Base-by-base conservation (phyloP, 1,140 invertebrate genomes). In the Euwallacea fornicatus region DNA sequence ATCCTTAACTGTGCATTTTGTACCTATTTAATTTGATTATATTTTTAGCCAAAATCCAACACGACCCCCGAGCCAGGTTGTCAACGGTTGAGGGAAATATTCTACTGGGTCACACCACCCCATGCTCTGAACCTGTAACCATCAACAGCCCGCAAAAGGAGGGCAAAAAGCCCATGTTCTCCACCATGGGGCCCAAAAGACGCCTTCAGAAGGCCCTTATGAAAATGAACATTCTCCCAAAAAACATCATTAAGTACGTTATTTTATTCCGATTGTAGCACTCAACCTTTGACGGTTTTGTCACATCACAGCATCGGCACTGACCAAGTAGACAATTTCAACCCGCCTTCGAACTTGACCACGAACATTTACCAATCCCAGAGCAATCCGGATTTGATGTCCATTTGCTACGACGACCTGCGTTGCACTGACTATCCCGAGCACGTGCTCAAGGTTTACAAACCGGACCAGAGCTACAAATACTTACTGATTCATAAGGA, bases 401-500 rank as follows among this genome's bases (percentile, higher is more conserved):
- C 89, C 72, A 87, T 93, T 50, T 91, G 88, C 79, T 93, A 90
- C 83, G 90, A 93, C 76, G 91, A 92, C 76, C 81, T 87, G 59
- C 84, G 90, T 61, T 86, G 87, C 63, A 85, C 89, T 2, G 95
- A 98, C 82, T 97, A 93, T 83, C 96, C 96, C 7, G 97, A 99
- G 81, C 96, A 98, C 84, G 97, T 99, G 44, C 85, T 99, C 0
- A 99, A 99, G 86, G 93, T 95, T n/a, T 96, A 93, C 79, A 93
- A 94, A 84, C 88, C 93, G 33, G 98, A 99, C 85, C 97, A 99
- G 84, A 94, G 93, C 4, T 98, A 93, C 85, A 98, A 98, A 84
- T 99, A 97, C 84, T 88, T 99, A 66, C 87, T 97, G 53, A 94
- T 99, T 60, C 95, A 98, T 81, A 98, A 98, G 86, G 97, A 99